Evolutionary conservation across 2,797 vertebrate genomes (phyloP).

Genomic region (Schizopygopsis malacanthus): DNA sequence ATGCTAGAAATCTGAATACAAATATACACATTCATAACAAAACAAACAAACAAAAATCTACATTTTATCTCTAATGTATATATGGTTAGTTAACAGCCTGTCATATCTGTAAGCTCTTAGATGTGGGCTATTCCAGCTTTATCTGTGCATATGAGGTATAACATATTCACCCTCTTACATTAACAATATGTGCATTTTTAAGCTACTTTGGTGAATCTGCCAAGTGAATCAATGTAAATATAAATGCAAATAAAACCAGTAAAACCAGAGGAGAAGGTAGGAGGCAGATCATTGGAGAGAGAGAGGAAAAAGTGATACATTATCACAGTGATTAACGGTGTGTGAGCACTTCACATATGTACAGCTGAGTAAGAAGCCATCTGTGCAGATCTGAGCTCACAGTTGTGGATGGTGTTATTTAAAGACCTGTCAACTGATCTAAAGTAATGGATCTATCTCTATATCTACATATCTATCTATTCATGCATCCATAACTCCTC

Average conservation of each 20-base stretch:
- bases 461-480: neutral
- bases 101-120: neutral
- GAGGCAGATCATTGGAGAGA: neutral
- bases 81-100: neutral
- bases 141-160: neutral
- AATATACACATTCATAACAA: neutral
- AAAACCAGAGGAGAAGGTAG: neutral
- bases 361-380: conserved; percentile 5
- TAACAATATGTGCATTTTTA: neutral
- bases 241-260: conserved; percentile 22
- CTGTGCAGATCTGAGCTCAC: conserved; percentile 24
- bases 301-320: neutral
- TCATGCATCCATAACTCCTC: neutral
- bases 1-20: neutral
- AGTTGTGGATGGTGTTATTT: neutral
- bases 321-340: conserved; percentile 17
- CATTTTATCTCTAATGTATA: neutral
- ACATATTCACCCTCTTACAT: neutral
- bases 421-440: conserved; percentile 12
- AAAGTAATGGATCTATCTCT: neutral
- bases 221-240: conserved; percentile 13
- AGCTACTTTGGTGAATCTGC: conserved; percentile 3
- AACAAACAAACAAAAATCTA: neutral
- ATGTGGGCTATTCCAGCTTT: neutral
- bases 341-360: neutral